These are phyloP conservation scores for Percopsis transmontana DNA, from an alignment of 2,113 vertebrate species.

Conservation along the genomic window DNA sequence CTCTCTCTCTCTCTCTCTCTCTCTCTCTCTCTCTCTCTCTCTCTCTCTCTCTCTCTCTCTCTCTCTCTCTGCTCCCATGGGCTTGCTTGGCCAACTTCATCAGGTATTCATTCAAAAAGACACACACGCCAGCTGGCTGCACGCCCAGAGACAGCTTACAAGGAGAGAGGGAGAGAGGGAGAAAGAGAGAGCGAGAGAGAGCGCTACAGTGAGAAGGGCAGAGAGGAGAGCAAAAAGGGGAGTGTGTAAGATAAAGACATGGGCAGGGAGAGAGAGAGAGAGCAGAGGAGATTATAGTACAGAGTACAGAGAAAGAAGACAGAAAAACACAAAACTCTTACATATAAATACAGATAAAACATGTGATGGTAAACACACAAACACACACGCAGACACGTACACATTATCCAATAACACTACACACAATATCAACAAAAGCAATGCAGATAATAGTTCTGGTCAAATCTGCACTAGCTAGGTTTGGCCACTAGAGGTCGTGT, in stretches of 20 bases:
- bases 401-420: not conserved
- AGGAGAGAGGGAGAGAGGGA: constrained; percentile 61
- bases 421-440: not conserved
- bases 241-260: constrained; percentile 44
- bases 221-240: constrained; percentile 16
- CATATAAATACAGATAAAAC: not conserved
- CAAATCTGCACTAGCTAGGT: constrained; percentile 16
- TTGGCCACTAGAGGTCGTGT: constrained; percentile 65
- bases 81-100: constrained; percentile 84
- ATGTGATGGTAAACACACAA: not conserved
- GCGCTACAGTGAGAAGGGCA: not conserved
- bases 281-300: constrained; percentile 19
- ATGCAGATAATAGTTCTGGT: constrained; percentile 2
- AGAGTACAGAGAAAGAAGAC: constrained; percentile 26
- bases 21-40: not conserved
- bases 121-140: constrained; percentile 78
- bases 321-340: constrained; percentile 32
- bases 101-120: constrained; percentile 92
- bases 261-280: constrained; percentile 39
- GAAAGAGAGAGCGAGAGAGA: constrained; percentile 31
- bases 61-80: constrained; percentile 68
- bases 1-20: not conserved
- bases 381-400: constrained; percentile 10
- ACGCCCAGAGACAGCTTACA: constrained; percentile 69
- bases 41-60: constrained; percentile 29